A percentile compares a stretch with the other conserved stretches of the same genome.
Conservation (phyloP, 2,797 vertebrate genomes). For the Phaenicophaeus curvirostris region DNA sequence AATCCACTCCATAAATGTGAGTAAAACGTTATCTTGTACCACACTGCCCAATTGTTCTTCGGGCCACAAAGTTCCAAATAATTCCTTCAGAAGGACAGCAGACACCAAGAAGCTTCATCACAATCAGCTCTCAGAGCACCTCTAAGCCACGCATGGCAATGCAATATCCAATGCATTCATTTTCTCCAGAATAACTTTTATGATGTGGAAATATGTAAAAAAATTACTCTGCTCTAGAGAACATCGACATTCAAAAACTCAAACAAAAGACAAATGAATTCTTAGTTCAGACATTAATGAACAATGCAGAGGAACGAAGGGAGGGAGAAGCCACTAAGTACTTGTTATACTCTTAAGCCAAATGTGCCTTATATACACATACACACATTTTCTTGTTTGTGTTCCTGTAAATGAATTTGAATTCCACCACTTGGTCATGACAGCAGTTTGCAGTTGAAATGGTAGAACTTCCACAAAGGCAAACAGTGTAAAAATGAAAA, state of each 20-base stretch:
- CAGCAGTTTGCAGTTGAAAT: neutral
- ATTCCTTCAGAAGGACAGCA: neutral
- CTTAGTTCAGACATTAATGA: neutral
- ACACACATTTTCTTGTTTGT: neutral
- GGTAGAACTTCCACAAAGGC: neutral
- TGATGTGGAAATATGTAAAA: neutral
- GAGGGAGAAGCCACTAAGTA: neutral
- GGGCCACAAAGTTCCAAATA: neutral
- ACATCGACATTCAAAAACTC: neutral
- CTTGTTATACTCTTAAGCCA: neutral
- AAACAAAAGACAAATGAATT: neutral
- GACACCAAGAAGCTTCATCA: neutral
- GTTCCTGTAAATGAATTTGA: neutral
- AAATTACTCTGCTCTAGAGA: neutral
- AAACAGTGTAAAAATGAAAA: neutral
- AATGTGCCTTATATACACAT: neutral
- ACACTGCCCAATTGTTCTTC: neutral
- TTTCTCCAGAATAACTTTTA: neutral
- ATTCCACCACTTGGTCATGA: neutral
- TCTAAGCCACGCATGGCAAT: neutral
- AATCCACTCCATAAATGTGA: neutral
- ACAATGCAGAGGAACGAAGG: neutral
- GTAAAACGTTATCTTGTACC: neutral
- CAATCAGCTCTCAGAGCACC: neutral
- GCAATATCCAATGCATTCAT: fast-evolving